Base-by-base conservation (phyloP, 2,113 vertebrate species). In the Odocoileus virginianus region DNA sequence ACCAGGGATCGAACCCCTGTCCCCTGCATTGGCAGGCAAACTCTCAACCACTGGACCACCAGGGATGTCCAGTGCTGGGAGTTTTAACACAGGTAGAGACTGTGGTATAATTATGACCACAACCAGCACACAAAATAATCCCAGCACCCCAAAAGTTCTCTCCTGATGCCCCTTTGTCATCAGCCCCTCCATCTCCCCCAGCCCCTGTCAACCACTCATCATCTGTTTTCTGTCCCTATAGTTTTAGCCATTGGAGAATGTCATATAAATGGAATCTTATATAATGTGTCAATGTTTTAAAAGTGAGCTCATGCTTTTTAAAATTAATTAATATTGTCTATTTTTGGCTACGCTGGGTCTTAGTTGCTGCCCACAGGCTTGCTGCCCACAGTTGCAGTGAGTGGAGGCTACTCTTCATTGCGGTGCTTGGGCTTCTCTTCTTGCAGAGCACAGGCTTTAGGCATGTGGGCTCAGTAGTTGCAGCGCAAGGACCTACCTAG, bases 401-500 rank as follows among this genome's bases (percentile, higher is more conserved):
- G 19, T 21, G n/a, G 67, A 71, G n/a, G n/a, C n/a, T 23, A 11
- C 67, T 12, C n/a, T 71, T 71, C n/a, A 71, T 6, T 40, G 67
- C 0, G 5, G 19, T 6, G n/a, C 67, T 71, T 71, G 67, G n/a
- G n/a, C 64, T 36, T 21, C 64, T 36, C n/a, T 23, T 71, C n/a
- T 21, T 36, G 64, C n/a, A 23, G 64, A 71, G n/a, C 10, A 71
- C 19, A 12, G 19, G 9, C n/a, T 71, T n/a, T 11, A 71, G 64
- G n/a, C n/a, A 1, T n/a, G 1, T 23, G 64, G n/a, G 19, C 64
- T 71, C 19, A 71, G 64, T 6, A 1, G n/a, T 21, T 71, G 19
- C n/a, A 36, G 64, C 19, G 0, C n/a, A 12, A 0, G 0, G 64
- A 36, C n/a, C n/a, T 71, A 36, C n/a, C n/a, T 71, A 36, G n/a